Evolutionary conservation across 2,888 invertebrate species (phyloP).

Genomic region (Phortica okadai): DNA sequence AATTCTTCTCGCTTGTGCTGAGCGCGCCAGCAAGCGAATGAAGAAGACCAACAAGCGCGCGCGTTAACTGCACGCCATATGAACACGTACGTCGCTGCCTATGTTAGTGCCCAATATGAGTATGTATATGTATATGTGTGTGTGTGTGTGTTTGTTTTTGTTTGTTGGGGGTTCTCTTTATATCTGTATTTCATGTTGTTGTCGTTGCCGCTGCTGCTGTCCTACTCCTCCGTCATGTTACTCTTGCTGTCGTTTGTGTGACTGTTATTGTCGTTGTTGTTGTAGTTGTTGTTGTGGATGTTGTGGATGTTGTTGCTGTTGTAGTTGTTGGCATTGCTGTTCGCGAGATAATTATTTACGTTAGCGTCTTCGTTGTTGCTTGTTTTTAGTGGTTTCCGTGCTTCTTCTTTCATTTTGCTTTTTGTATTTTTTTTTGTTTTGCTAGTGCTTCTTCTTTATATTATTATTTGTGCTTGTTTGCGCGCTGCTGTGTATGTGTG

Average conservation of each 20-base stretch:
- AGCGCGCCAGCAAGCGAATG: background rate
- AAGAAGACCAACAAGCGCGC: background rate
- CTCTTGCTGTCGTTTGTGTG: background rate
- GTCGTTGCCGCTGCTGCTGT: background rate
- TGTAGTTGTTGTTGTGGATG: background rate
- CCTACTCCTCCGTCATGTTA: background rate
- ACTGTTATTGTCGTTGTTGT: background rate
- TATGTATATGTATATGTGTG: conserved; percentile 41
- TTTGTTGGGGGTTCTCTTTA: background rate
- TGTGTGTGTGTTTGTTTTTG: conserved; percentile 28
- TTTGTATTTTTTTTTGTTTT: conserved; percentile 19
- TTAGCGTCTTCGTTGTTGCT: conserved; percentile 38
- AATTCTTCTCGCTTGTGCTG: conserved; percentile 26
- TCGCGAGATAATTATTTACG: conserved; percentile 53
- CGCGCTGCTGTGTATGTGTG: conserved; percentile 7
- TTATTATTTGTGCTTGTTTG: background rate
- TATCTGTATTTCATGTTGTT: conserved; percentile 1
- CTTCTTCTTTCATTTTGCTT: conserved; percentile 5
- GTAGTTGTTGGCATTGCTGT: conserved; percentile 35
- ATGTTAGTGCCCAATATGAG: conserved; percentile 34
- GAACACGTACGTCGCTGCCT: conserved; percentile 25
- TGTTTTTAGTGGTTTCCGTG: background rate
- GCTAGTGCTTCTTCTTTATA: background rate
- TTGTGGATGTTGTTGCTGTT: background rate
- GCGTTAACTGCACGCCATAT: background rate